Base-by-base conservation (phyloP, 2,797 vertebrate genomes). In the Oreortyx pictus region DNA sequence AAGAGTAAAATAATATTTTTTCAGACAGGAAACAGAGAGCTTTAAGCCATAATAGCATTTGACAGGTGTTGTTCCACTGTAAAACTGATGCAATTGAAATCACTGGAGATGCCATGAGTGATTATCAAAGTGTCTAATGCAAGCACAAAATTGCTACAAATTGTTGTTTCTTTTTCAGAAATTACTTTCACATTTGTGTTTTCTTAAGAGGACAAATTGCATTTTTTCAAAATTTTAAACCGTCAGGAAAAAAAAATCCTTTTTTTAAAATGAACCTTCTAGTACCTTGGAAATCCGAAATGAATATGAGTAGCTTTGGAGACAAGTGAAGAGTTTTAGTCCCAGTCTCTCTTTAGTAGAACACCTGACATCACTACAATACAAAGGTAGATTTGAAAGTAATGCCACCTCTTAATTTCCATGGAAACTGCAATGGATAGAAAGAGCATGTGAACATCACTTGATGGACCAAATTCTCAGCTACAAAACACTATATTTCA, bases 261-360 rank as follows among this genome's bases (percentile, higher is more conserved):
- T 52, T 8, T 64, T 79, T 67, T 71, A 70, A 54, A 90, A 60
- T 77, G 47, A 67, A 35, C 92, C 77, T 24, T 67, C 35, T 84
- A 83, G 59, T 87, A 25, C 29, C 57, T 86, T 88, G 61, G 83
- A 91, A 94, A 92, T 60, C 56, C 31, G 37, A 66, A 77, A 73
- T 80, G 80, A 85, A 78, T 78, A 93, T 90, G 6, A 44, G 71
- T 82, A 82, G 22, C 68, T 65, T 31, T 22, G 22, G 75, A 90
- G 20, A 39, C 60, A 86, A 59, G 56, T 29, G 82, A 83, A 52
- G 39, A 71, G 77, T 14, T 15, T 71, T 46, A 87, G 81, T 47
- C 15, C 59, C 76, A 85, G 47, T 33, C 16, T 23, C 37, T 39
- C 18, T 52, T 25, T 22, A 54, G 47, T 25, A 33, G 19, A 46